Conservation (phyloP, 2,113 vertebrate genomes). For the Regulus satrapa region DNA sequence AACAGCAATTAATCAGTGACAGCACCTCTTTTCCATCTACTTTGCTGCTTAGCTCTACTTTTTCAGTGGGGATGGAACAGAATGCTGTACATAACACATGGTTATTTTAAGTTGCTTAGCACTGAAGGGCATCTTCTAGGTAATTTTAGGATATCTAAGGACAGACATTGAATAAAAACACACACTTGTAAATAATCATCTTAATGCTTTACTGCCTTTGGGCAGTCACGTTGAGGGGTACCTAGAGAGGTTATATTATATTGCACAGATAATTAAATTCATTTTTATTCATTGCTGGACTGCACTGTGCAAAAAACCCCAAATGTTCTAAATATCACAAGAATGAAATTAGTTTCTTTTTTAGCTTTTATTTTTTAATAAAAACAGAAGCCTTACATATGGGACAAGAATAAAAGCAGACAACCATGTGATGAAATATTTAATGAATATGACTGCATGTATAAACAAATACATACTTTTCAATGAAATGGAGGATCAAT, state of each 20-base stretch:
- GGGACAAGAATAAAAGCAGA: neutral
- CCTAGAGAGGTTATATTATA: neutral
- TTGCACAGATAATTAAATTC: neutral
- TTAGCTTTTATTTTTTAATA: neutral
- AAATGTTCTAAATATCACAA: neutral
- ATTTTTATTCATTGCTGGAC: neutral
- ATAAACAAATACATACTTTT: neutral
- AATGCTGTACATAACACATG: slow-evolving; percentile 9
- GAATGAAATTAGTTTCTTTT: neutral
- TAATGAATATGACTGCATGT: neutral
- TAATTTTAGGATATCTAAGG: neutral
- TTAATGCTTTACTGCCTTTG: neutral
- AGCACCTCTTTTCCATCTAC: slow-evolving; percentile 55
- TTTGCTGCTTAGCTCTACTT: slow-evolving; percentile 30
- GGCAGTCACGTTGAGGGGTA: neutral
- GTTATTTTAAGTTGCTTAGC: slow-evolving; percentile 27
- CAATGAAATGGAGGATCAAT: neutral
- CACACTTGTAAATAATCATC: neutral
- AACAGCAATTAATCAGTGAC: slow-evolving; percentile 66
- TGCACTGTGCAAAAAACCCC: neutral
- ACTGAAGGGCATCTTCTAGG: neutral
- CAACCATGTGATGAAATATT: neutral
- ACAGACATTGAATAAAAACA: slow-evolving; percentile 5
- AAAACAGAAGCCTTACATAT: neutral
- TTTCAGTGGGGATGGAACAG: slow-evolving; percentile 13